These are phyloP conservation scores for Drosophila kurseongensis DNA, from an alignment of 1,140 invertebrate species.

Conservation along the genomic window DNA sequence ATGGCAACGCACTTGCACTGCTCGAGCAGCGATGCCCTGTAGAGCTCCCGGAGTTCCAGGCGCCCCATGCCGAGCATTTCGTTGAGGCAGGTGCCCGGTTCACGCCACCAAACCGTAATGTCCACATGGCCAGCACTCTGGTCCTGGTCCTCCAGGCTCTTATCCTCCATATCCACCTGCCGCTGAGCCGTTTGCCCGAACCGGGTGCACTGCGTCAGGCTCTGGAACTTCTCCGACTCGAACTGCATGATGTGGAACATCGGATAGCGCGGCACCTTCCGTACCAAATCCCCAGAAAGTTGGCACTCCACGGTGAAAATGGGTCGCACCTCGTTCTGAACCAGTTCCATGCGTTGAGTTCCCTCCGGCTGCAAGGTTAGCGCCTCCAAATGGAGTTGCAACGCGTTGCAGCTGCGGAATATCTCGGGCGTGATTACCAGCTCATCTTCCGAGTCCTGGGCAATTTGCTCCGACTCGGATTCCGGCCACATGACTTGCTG, in stretches of 20 bases:
- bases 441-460: constrained; percentile 27
- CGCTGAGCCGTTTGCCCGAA: constrained; percentile 75
- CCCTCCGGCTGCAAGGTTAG: constrained; percentile 75
- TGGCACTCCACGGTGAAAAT: constrained; percentile 82
- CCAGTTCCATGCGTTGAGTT: constrained; percentile 75
- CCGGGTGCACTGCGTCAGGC: constrained; percentile 78
- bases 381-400: constrained; percentile 76
- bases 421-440: constrained; percentile 54
- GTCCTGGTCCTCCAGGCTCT: constrained; percentile 28
- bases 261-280: constrained; percentile 53
- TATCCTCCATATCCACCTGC: constrained; percentile 46
- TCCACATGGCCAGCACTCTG: constrained; percentile 55
- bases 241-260: constrained; percentile 83
- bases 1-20: constrained; percentile 78
- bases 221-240: constrained; percentile 81
- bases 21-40: constrained; percentile 70
- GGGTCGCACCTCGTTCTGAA: constrained; percentile 74
- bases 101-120: constrained; percentile 80
- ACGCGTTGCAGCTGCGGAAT: constrained; percentile 61
- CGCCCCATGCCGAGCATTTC: constrained; percentile 79
- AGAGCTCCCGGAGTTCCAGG: constrained; percentile 67
- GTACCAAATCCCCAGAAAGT: constrained; percentile 69
- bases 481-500: constrained; percentile 52
- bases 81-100: constrained; percentile 79
- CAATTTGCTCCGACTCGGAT: constrained; percentile 33